Evolutionary conservation across 2,888 invertebrate species (phyloP).

Genomic region (Gastrophysa polygoni): DNA sequence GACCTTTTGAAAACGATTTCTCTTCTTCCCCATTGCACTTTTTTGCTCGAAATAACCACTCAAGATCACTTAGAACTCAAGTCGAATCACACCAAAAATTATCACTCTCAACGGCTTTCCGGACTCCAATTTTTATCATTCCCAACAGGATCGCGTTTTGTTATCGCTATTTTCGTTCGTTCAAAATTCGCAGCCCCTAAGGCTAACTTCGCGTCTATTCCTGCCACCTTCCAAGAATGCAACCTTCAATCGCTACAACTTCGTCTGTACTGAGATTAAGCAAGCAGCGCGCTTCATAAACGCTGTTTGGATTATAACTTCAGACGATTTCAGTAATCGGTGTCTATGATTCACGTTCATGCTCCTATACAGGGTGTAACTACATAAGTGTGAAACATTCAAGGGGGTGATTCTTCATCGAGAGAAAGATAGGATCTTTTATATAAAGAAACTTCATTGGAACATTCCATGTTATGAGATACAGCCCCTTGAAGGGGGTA

Average conservation of each 20-base stretch:
- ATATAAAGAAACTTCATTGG: too few relatives aligned
- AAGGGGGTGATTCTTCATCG: too few relatives aligned
- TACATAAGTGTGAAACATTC: too few relatives aligned
- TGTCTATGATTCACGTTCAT: too few relatives aligned
- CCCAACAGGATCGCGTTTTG: neutral
- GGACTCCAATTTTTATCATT: too few relatives aligned
- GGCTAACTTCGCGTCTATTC: neutral
- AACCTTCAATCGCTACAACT: neutral
- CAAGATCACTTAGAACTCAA: neutral
- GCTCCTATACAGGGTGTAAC: too few relatives aligned
- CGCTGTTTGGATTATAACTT: neutral
- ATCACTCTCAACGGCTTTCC: too few relatives aligned
- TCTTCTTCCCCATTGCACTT: constrained; percentile 4
- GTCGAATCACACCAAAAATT: neutral
- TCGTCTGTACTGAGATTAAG: neutral
- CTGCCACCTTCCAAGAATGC: neutral
- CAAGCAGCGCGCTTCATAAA: neutral
- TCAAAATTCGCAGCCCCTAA: neutral
- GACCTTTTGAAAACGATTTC: neutral
- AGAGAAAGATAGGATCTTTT: too few relatives aligned
- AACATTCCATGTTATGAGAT: too few relatives aligned
- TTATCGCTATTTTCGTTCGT: too few relatives aligned
- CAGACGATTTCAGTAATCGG: constrained; percentile 10
- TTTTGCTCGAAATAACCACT: neutral
- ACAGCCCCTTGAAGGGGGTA: too few relatives aligned